Evolutionary conservation across 2,797 vertebrate genomes (phyloP).

Genomic region (Champsocephalus gunnari): DNA sequence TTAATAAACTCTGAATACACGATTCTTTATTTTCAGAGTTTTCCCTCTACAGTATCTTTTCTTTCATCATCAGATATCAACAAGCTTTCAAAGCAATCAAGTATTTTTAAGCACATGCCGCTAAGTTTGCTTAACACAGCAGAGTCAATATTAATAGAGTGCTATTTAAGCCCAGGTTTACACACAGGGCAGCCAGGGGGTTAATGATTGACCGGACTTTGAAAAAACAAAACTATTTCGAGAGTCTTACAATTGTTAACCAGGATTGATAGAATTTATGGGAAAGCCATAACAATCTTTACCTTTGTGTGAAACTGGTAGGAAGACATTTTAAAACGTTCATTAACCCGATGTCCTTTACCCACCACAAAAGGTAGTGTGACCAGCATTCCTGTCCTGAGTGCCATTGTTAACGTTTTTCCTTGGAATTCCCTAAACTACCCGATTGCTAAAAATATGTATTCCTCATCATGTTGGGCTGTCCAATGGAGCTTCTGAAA

Average conservation of each 20-base stretch:
- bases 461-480: constrained; percentile 4
- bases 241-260: constrained; percentile 60
- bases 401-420: constrained; percentile 54
- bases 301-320: constrained; percentile 46
- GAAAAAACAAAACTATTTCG: constrained; percentile 44
- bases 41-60: constrained; percentile 27
- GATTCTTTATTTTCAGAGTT: constrained; percentile 27
- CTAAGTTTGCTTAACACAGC: constrained; percentile 81
- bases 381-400: constrained; percentile 38
- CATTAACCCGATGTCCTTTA: constrained; percentile 33
- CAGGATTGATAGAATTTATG: constrained; percentile 33
- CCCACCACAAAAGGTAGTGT: constrained; percentile 12
- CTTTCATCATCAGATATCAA: constrained; percentile 72
- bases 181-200: constrained; percentile 73
- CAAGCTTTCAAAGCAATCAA: constrained; percentile 78
- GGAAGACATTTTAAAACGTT: constrained; percentile 49
- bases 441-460: constrained; percentile 20
- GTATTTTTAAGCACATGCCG: constrained; percentile 75
- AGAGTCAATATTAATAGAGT: constrained; percentile 84
- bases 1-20: constrained; percentile 21
- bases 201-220: constrained; percentile 78
- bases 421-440: constrained; percentile 38
- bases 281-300: constrained; percentile 44
- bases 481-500: background rate
- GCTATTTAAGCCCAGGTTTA: constrained; percentile 80